Percentiles rank a stretch among this genome's conserved stretches.
phyloP scores from a whole-genome alignment of 1,140 invertebrate species.

The Eriosoma lanigerum region DNA sequence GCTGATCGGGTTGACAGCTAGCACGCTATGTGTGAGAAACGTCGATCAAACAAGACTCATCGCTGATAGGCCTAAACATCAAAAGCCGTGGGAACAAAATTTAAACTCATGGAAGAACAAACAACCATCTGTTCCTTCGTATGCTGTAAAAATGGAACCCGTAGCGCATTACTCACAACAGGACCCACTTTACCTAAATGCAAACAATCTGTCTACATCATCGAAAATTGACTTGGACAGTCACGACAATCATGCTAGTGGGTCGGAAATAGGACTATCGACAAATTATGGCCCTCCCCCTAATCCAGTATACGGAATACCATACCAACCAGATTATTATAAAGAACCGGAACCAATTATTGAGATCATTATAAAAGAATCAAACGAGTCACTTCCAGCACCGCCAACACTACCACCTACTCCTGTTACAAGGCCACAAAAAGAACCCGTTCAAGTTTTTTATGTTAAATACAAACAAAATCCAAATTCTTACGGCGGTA shows the following conservation, averaged over 20 bases:
- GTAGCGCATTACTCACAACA: slow-evolving; percentile 75
- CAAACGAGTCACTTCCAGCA: slow-evolving; percentile 75
- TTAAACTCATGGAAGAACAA: slow-evolving; percentile 17
- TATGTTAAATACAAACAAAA: slow-evolving; percentile 87
- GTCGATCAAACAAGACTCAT: slow-evolving; percentile 18
- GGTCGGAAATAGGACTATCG: slow-evolving; percentile 23
- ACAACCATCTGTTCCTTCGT: slow-evolving; percentile 61
- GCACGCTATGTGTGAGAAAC: not conserved
- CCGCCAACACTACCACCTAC: slow-evolving; percentile 61
- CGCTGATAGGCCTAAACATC: slow-evolving; percentile 11
- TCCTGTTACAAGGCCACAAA: slow-evolving; percentile 58
- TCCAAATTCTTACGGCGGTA: slow-evolving; percentile 56
- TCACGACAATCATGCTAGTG: slow-evolving; percentile 46
- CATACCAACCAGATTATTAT: slow-evolving; percentile 64
- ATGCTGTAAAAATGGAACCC: slow-evolving; percentile 78
- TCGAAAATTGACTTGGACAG: slow-evolving; percentile 53
- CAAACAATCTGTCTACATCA: not conserved
- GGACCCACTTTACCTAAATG: slow-evolving; percentile 71
- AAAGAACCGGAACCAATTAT: slow-evolving; percentile 85
- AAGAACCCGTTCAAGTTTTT: slow-evolving; percentile 77
- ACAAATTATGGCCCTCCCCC: slow-evolving; percentile 45
- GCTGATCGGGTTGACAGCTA: not conserved
- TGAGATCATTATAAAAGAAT: slow-evolving; percentile 88
- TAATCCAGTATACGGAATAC: slow-evolving; percentile 32
- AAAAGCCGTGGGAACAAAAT: slow-evolving; percentile 17